These are phyloP conservation scores for Peromyscus californicus DNA, from an alignment of 2,113 vertebrate genomes.

Conservation along the genomic window DNA sequence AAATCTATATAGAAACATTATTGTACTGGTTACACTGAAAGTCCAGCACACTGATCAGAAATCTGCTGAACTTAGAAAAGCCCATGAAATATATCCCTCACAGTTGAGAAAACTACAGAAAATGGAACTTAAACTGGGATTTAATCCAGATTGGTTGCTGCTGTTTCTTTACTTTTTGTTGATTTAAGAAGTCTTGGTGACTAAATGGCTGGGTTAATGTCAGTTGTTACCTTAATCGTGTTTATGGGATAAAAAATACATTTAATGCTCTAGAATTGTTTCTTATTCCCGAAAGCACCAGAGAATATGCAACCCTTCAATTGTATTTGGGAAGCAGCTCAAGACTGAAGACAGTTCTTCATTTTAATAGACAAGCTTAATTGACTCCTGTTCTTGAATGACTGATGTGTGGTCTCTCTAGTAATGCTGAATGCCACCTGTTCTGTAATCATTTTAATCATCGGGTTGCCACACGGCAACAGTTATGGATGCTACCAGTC, in stretches of 20 bases:
- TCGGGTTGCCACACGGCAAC: slow-evolving; percentile 64
- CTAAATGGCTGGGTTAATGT: background rate
- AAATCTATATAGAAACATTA: background rate
- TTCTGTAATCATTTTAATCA: slow-evolving; percentile 86
- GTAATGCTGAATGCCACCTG: slow-evolving; percentile 81
- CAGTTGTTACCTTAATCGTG: background rate
- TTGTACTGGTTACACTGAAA: background rate
- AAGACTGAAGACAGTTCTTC: slow-evolving; percentile 53
- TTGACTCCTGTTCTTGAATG: slow-evolving; percentile 80
- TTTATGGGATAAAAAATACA: background rate
- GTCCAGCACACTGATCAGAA: background rate
- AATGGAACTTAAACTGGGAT: background rate
- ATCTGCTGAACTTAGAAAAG: slow-evolving; percentile 17
- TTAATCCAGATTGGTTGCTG: background rate
- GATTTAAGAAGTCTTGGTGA: slow-evolving; percentile 3
- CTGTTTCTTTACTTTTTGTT: background rate
- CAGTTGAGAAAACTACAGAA: background rate
- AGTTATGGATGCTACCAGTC: slow-evolving; percentile 67
- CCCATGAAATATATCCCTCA: background rate
- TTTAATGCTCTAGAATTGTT: background rate
- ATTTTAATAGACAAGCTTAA: slow-evolving; percentile 81
- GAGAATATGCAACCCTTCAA: slow-evolving; percentile 50
- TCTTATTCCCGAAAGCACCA: slow-evolving; percentile 21
- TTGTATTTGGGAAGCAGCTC: slow-evolving; percentile 59
- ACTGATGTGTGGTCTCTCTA: slow-evolving; percentile 81